These are phyloP conservation scores for Mycalesis mineus DNA, from an alignment of 2,888 invertebrate species.

Conservation along the genomic window DNA sequence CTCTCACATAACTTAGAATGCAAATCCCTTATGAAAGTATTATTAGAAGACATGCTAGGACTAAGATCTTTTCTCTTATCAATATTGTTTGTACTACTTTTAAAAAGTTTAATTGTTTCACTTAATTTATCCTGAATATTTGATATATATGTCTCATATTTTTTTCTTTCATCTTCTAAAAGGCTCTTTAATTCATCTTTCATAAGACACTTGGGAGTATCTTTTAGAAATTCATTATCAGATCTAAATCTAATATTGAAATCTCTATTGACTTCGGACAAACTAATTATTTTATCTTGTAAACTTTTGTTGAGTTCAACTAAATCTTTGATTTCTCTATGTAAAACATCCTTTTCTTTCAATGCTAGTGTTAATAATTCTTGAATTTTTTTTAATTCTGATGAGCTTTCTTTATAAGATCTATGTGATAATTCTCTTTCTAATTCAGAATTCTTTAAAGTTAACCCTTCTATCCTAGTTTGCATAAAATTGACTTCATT, in stretches of 20 bases:
- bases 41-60: constrained; percentile 38
- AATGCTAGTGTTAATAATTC: constrained; percentile 45
- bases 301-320: constrained; percentile 69
- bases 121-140: constrained; percentile 57
- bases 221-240: constrained; percentile 35
- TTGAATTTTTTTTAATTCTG: constrained; percentile 39
- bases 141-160: constrained; percentile 61
- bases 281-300: constrained; percentile 59
- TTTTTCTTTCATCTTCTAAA: constrained; percentile 62
- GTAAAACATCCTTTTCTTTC: constrained; percentile 64
- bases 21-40: constrained; percentile 58
- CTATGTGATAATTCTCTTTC: constrained; percentile 76
- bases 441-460: constrained; percentile 67
- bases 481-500: constrained; percentile 79
- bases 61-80: constrained; percentile 43
- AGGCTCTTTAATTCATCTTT: constrained; percentile 60
- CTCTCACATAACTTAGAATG: constrained; percentile 68
- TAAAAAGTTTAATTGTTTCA: constrained; percentile 59
- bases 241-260: constrained; percentile 34
- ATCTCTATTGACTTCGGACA: constrained; percentile 46
- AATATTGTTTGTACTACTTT: constrained; percentile 46
- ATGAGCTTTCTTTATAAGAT: constrained; percentile 36
- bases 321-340: constrained; percentile 67
- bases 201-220: constrained; percentile 47
- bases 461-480: constrained; percentile 71